Evolutionary conservation across 92 coral and sea anemone species (phyloP).

Genomic region (Umimayanthus chanpuru): DNA sequence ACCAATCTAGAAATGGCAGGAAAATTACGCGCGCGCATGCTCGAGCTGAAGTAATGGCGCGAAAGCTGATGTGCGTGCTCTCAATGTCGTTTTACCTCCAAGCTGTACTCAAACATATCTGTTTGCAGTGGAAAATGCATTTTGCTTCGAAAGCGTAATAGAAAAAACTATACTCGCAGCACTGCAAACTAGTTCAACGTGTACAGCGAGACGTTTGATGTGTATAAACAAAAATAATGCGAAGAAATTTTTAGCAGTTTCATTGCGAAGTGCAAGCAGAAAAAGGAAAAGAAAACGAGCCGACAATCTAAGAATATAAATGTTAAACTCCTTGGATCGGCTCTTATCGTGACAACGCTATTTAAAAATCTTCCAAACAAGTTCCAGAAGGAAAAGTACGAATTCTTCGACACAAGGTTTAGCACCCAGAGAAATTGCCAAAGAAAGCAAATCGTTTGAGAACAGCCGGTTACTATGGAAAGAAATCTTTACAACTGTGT

Average conservation of each 20-base stretch:
- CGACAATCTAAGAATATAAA: no score
- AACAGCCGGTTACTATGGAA: not conserved
- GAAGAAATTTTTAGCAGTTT: no score
- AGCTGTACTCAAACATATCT: not conserved
- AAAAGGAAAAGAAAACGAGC: no score
- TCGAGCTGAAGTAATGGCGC: not conserved
- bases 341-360: no score
- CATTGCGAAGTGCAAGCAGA: no score
- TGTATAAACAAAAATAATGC: no score
- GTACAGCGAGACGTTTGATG: no score
- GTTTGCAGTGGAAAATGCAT: no score
- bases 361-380: not conserved
- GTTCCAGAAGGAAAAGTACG: not conserved
- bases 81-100: no score
- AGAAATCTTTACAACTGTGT: not conserved
- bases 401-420: not conserved
- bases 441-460: no score
- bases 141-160: not conserved
- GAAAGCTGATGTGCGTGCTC: not conserved
- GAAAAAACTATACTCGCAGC: not conserved
- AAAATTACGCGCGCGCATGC: not conserved
- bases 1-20: not conserved
- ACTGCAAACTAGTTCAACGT: not conserved
- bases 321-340: no score
- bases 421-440: no score